These are phyloP conservation scores for Stenodera caucasica DNA, from an alignment of 2,888 invertebrate genomes.

Conservation along the genomic window DNA sequence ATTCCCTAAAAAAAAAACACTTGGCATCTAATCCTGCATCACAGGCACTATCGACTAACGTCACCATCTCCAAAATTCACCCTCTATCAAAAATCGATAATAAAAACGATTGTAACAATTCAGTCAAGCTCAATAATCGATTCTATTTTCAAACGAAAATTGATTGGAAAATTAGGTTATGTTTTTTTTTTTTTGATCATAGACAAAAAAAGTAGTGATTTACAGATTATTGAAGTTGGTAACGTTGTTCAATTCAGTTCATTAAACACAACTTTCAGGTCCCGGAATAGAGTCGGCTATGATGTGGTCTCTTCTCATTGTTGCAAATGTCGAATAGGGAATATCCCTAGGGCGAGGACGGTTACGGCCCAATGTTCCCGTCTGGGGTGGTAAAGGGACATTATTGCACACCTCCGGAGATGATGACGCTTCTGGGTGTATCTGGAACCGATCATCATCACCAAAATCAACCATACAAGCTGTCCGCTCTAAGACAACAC, in stretches of 20 bases:
- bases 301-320: slow-evolving; percentile 71
- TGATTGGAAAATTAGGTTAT: too few relatives aligned
- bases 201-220: too few relatives aligned
- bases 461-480: neutral
- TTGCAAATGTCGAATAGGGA: slow-evolving; percentile 60
- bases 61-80: slow-evolving; percentile 8
- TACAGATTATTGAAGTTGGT: slow-evolving; percentile 18
- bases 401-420: slow-evolving; percentile 43
- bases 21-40: slow-evolving; percentile 30
- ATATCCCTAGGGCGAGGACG: slow-evolving; percentile 53
- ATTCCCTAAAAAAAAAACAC: slow-evolving; percentile 18
- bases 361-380: slow-evolving; percentile 48
- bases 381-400: slow-evolving; percentile 28
- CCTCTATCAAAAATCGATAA: too few relatives aligned
- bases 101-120: too few relatives aligned
- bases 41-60: slow-evolving; percentile 20
- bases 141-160: too few relatives aligned
- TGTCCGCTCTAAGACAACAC: too few relatives aligned
- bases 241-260: slow-evolving; percentile 27
- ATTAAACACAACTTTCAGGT: slow-evolving; percentile 85
- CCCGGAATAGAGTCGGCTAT: slow-evolving; percentile 84
- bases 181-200: too few relatives aligned
- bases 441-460: slow-evolving; percentile 24
- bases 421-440: slow-evolving; percentile 35
- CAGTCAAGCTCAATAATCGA: too few relatives aligned